phyloP scores from a whole-genome alignment of 2,797 vertebrate species.

The Miichthys miiuy region DNA sequence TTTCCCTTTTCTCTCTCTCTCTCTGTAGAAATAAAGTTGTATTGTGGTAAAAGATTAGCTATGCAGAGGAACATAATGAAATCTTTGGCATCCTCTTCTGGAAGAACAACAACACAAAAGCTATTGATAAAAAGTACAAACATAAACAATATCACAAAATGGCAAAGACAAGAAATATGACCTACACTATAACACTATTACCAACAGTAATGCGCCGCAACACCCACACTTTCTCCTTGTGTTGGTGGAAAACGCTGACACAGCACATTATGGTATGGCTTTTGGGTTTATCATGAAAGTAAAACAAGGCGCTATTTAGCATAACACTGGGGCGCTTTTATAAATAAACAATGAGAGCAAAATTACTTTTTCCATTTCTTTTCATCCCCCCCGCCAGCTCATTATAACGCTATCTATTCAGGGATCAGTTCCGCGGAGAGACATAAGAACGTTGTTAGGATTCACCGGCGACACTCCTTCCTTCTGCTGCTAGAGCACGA shows the following conservation, averaged over 20 bases:
- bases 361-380: slow-evolving; percentile 26
- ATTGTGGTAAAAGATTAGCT: slow-evolving; percentile 1
- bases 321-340: slow-evolving; percentile 40
- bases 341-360: slow-evolving; percentile 52
- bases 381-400: background rate
- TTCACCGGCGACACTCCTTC: slow-evolving; percentile 2
- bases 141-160: slow-evolving; percentile 9
- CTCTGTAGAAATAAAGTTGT: background rate
- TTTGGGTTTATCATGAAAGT: slow-evolving; percentile 48
- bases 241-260: slow-evolving; percentile 42
- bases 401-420: slow-evolving; percentile 16
- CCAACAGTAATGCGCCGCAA: slow-evolving; percentile 16
- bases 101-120: background rate
- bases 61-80: slow-evolving; percentile 4
- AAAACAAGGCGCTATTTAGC: slow-evolving; percentile 48
- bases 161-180: slow-evolving; percentile 12
- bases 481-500: background rate
- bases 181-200: slow-evolving; percentile 3
- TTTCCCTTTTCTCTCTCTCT: background rate
- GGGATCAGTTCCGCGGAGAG: slow-evolving; percentile 15
- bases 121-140: slow-evolving; percentile 7
- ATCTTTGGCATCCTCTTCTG: background rate
- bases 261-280: slow-evolving; percentile 22
- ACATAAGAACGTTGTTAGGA: slow-evolving; percentile 6
- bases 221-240: slow-evolving; percentile 26